Evolutionary conservation across 2,888 invertebrate genomes (phyloP).

Genomic region (Odiellus spinosus): DNA sequence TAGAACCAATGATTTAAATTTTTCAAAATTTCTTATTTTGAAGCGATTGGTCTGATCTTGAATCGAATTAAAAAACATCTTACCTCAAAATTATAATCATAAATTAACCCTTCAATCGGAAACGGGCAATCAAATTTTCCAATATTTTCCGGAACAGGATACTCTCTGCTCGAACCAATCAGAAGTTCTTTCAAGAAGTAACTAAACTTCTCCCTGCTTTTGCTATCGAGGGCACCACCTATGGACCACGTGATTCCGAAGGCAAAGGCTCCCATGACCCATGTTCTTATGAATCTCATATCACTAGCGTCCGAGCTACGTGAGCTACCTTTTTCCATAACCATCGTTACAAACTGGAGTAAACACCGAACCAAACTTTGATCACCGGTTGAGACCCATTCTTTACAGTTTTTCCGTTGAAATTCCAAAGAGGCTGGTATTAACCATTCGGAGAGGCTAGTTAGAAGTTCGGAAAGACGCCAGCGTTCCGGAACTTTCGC

Average conservation of each 20-base stretch:
- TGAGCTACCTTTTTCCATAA: slow-evolving; percentile 51
- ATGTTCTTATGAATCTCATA: slow-evolving; percentile 44
- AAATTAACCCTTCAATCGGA: slow-evolving; percentile 58
- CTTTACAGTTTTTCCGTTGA: slow-evolving; percentile 48
- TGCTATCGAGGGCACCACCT: slow-evolving; percentile 57
- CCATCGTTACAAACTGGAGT: slow-evolving; percentile 56
- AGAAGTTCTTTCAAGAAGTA: slow-evolving; percentile 45
- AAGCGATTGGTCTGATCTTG: no score
- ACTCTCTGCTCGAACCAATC: slow-evolving; percentile 30
- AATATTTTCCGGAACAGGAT: slow-evolving; percentile 42
- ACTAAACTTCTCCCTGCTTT: slow-evolving; percentile 59
- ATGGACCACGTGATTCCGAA: slow-evolving; percentile 67
- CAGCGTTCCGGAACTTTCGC: slow-evolving; percentile 38
- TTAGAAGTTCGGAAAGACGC: slow-evolving; percentile 44
- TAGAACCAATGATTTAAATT: no score
- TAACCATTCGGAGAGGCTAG: slow-evolving; percentile 44
- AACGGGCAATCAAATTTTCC: slow-evolving; percentile 52
- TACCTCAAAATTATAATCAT: slow-evolving; percentile 60
- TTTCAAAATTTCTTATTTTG: no score
- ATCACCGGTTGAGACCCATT: slow-evolving; percentile 37
- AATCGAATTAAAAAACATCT: no score
- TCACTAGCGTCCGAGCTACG: slow-evolving; percentile 41
- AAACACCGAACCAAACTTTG: slow-evolving; percentile 43
- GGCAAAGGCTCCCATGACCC: slow-evolving; percentile 41
- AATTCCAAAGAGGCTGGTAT: slow-evolving; percentile 58